Percentiles rank a stretch among this genome's conserved stretches.
Evolutionary conservation across 2,797 vertebrate genomes (phyloP).

Genomic region (Vireo griseus): DNA sequence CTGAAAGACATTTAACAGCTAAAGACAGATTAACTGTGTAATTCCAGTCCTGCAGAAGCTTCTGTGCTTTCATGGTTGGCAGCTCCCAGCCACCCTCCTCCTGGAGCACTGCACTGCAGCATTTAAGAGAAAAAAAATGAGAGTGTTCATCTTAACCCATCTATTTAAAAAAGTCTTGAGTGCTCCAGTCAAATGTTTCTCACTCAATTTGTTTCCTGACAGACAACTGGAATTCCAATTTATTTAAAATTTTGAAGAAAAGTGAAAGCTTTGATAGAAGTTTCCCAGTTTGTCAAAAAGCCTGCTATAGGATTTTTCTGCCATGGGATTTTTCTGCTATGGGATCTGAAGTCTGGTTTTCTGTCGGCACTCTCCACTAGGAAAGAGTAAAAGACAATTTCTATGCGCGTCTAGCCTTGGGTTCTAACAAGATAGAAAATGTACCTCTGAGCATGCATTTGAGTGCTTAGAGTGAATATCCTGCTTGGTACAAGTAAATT

Average conservation of each 20-base stretch:
- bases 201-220: not conserved
- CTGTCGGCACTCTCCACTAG: not conserved
- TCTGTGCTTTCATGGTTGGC: not conserved
- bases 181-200: not conserved
- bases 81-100: not conserved
- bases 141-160: not conserved
- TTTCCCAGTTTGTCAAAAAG: not conserved
- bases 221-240: not conserved
- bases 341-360: not conserved
- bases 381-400: not conserved
- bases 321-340: not conserved
- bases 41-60: not conserved
- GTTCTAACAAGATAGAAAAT: not conserved
- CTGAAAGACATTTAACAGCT: not conserved
- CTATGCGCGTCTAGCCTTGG: not conserved
- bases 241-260: not conserved
- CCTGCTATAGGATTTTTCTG: not conserved
- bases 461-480: not conserved
- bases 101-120: not conserved
- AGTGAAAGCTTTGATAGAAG: not conserved
- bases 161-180: not conserved
- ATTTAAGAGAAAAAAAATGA: not conserved
- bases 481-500: not conserved
- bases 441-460: not conserved
- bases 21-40: not conserved